Evolutionary conservation across 2,888 invertebrate species (phyloP), one percentile per base, ranked within the genome.

Genomic region (Crioceris asparagi): DNA sequence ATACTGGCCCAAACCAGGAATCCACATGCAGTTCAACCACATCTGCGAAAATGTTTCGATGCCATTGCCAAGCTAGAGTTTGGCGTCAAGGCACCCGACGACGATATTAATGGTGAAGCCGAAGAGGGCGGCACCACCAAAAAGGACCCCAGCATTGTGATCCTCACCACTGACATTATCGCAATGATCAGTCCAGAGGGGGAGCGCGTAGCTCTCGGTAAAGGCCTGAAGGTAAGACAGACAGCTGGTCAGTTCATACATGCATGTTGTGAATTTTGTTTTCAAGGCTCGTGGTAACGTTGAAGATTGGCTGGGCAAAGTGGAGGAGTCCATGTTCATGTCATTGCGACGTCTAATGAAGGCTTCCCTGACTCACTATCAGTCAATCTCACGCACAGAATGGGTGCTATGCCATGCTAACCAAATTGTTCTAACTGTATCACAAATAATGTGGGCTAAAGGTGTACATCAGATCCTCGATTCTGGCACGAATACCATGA

Each of bases 171-270:
- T 8, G 90, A 91, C 55, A 91, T 92, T 18, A 59, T 84, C 14
- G 86, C 87, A 1, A 91, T 91, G 83, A 69, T 90, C 2, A 91
- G 91, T 8, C 90, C 91, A 0, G 92, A 92, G 65, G 81, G 80
- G 12, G 92, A 92, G 58, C 74, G 79, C 44, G 77, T 92, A 3
- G 70, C 72, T 29, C 70, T 92, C 7, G 43, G 56, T 71, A 77
- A 56, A 35, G 91, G 79, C 16, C 68, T 81, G 6, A 90, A 87
- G 64, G 87, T 43, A 34, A 17, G n/a, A n/a, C n/a, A n/a, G n/a
- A n/a, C n/a, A n/a, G n/a, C n/a, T n/a, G n/a, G n/a, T n/a, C n/a
- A n/a, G n/a, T n/a, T n/a, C n/a, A n/a, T n/a, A n/a, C n/a, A n/a
- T n/a, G n/a, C n/a, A n/a, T n/a, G n/a, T n/a, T n/a, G n/a, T n/a